Conservation (phyloP, 2,113 vertebrate genomes). For the Paedocypris sp. region DNA sequence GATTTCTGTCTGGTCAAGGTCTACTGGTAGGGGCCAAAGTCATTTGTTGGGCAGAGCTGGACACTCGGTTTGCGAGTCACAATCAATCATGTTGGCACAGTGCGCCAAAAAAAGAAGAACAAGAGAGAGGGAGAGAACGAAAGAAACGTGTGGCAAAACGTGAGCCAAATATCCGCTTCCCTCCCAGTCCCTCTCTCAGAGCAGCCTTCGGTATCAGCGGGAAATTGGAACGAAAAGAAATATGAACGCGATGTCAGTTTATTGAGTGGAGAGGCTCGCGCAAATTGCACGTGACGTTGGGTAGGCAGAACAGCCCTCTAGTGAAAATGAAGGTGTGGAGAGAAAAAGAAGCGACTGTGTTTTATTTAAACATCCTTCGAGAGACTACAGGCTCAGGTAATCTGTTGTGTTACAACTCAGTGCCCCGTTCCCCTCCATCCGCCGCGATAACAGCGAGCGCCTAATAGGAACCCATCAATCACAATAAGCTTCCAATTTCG, state of each 20-base stretch:
- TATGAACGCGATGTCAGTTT: conserved; percentile 81
- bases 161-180: conserved; percentile 24
- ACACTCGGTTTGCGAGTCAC: conserved; percentile 72
- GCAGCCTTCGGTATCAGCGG: conserved; percentile 38
- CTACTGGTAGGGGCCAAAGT: conserved; percentile 91
- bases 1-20: conserved; percentile 99
- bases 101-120: conserved; percentile 40
- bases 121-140: conserved; percentile 31
- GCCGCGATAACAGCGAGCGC: conserved; percentile 72
- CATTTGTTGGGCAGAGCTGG: conserved; percentile 97
- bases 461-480: conserved; percentile 92
- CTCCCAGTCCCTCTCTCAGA: conserved; percentile 10
- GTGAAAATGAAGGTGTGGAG: conserved; percentile 65
- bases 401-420: conserved; percentile 92
- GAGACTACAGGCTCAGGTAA: conserved; percentile 79
- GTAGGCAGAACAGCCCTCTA: conserved; percentile 66
- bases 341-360: conserved; percentile 58
- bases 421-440: conserved; percentile 80
- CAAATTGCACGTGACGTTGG: conserved; percentile 80
- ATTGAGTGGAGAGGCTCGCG: conserved; percentile 71
- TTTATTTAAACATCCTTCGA: conserved; percentile 87
- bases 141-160: background rate
- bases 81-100: conserved; percentile 91
- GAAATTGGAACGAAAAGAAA: conserved; percentile 50
- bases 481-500: conserved; percentile 84